phyloP scores from a whole-genome alignment of 2,888 invertebrate genomes.

The Piscicola geometra region DNA sequence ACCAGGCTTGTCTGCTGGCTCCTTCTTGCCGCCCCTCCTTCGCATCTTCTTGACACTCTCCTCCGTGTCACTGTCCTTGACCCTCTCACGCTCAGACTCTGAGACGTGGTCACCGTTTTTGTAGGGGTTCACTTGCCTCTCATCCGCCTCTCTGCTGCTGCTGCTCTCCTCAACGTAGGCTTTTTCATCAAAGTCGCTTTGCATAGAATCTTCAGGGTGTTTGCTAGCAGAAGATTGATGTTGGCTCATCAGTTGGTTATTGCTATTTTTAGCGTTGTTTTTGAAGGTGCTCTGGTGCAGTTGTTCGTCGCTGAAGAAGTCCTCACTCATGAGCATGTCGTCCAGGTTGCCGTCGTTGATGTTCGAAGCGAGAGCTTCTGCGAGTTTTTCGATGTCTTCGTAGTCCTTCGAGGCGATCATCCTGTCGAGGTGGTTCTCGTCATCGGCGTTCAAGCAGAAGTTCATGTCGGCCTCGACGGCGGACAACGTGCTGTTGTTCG shows the following conservation, averaged over 20 bases:
- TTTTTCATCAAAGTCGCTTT: background rate
- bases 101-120: conserved; percentile 8
- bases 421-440: conserved; percentile 28
- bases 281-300: background rate
- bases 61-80: background rate
- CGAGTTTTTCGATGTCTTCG: conserved; percentile 31
- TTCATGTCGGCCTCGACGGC: conserved; percentile 17
- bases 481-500: background rate
- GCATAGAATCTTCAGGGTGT: background rate
- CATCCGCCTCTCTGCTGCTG: background rate
- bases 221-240: background rate
- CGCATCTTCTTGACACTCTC: background rate
- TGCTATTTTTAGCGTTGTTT: background rate
- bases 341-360: conserved; percentile 25
- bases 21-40: background rate
- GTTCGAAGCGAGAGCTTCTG: conserved; percentile 31
- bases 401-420: conserved; percentile 29
- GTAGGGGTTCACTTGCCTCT: background rate
- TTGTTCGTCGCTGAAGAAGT: background rate
- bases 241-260: background rate
- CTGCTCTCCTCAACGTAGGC: background rate
- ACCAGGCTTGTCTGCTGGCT: background rate
- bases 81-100: background rate
- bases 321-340: conserved; percentile 27
- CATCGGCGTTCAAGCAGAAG: conserved; percentile 28